phyloP scores from a whole-genome alignment of 2,888 invertebrate species.

The Philaethria dido region DNA sequence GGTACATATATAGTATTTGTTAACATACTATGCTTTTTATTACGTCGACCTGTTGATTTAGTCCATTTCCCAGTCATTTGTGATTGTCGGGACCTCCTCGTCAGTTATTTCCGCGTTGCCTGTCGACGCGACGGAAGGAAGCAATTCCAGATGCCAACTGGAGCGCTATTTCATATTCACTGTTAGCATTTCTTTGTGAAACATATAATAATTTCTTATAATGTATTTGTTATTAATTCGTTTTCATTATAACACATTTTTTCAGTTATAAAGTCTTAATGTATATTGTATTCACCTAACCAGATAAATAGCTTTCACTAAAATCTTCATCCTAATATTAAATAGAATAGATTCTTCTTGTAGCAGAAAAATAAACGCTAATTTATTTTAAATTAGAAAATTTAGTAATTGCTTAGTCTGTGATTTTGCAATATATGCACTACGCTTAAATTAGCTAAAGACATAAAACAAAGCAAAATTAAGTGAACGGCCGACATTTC shows the following conservation, averaged over 20 bases:
- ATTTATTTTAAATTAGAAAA: too few species aligned
- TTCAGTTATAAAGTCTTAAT: too few species aligned
- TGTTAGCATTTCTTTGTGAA: constrained; percentile 22
- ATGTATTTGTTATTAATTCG: neutral
- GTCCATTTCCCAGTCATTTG: constrained; percentile 71
- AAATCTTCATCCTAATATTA: too few species aligned
- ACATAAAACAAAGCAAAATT: constrained; percentile 14
- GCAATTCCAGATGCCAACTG: constrained; percentile 70
- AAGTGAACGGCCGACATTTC: constrained; percentile 28
- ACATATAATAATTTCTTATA: constrained; percentile 8
- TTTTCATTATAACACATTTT: too few species aligned
- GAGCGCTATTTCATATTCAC: constrained; percentile 55
- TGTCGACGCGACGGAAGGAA: constrained; percentile 73
- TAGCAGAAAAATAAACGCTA: too few species aligned
- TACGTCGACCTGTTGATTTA: constrained; percentile 71
- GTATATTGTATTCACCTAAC: too few species aligned
- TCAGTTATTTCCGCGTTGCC: constrained; percentile 73
- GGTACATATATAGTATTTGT: too few species aligned
- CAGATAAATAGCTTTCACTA: too few species aligned
- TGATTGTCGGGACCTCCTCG: constrained; percentile 67
- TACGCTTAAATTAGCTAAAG: neutral
- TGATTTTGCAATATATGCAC: neutral
- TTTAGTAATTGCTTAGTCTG: neutral
- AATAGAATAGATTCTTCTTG: too few species aligned
- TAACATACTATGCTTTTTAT: constrained; percentile 18